These are phyloP conservation scores for Hypomecis atomaria DNA, from an alignment of 2,888 invertebrate genomes.

Conservation along the genomic window DNA sequence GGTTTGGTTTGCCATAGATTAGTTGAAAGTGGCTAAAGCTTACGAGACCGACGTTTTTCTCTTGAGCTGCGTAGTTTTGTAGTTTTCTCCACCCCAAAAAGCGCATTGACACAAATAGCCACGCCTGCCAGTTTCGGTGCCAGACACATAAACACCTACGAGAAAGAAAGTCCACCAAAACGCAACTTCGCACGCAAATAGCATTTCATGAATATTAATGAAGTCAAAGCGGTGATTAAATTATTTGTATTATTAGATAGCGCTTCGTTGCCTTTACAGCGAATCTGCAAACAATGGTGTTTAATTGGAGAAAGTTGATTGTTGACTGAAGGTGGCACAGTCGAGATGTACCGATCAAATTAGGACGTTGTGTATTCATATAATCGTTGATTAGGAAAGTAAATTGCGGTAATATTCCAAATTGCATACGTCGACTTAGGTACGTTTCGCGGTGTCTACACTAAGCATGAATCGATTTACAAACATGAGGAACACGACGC, in stretches of 20 bases:
- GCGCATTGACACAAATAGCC: slow-evolving; percentile 6
- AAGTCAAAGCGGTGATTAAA: slow-evolving; percentile 41
- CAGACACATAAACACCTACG: slow-evolving; percentile 33
- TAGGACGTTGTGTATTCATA: background rate
- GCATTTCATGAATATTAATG: slow-evolving; percentile 48
- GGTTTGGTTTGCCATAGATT: no score
- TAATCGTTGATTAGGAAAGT: slow-evolving; percentile 6
- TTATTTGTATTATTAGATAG: slow-evolving; percentile 15
- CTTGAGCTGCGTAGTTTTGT: background rate
- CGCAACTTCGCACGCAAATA: slow-evolving; percentile 44
- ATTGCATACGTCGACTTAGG: background rate
- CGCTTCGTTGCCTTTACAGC: slow-evolving; percentile 39
- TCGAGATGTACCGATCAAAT: slow-evolving; percentile 13
- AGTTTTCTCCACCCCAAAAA: slow-evolving; percentile 4
- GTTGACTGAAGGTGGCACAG: slow-evolving; percentile 26
- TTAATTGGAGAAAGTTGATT: slow-evolving; percentile 54
- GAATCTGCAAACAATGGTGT: slow-evolving; percentile 51
- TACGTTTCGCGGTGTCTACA: no score
- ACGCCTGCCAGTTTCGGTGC: slow-evolving; percentile 10
- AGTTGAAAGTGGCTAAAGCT: no score
- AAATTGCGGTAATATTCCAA: background rate
- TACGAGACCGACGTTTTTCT: no score
- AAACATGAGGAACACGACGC: no score
- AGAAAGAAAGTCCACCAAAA: slow-evolving; percentile 41
- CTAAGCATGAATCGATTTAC: no score